Evolutionary conservation across 2,113 vertebrate species (phyloP).

Genomic region (Thymallus thymallus): DNA sequence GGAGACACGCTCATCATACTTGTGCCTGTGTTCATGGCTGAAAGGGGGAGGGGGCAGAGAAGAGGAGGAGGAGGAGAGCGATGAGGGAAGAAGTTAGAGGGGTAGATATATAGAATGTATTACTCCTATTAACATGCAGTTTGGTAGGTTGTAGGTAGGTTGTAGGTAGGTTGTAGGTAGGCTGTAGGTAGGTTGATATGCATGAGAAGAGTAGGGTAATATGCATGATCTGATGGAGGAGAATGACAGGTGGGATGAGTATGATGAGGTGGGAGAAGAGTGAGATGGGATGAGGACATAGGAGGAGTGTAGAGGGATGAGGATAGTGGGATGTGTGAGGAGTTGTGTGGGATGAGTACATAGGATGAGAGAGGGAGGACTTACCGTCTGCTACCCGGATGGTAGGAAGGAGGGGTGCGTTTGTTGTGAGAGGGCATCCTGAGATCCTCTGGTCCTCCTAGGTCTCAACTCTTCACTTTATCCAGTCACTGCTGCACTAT

Average conservation of each 20-base stretch:
- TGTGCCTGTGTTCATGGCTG: slow-evolving; percentile 64
- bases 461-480: not conserved
- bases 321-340: not conserved
- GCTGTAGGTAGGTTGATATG: too few species aligned
- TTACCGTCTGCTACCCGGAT: slow-evolving; percentile 74
- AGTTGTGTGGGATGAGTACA: not conserved
- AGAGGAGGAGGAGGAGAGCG: not conserved
- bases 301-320: not conserved
- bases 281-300: not conserved
- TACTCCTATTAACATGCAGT: not conserved
- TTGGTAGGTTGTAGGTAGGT: not conserved
- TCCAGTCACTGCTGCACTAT: not conserved
- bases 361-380: slow-evolving; percentile 20
- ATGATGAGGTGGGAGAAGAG: too few species aligned
- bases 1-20: slow-evolving; percentile 71
- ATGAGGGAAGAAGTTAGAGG: not conserved
- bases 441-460: slow-evolving; percentile 8
- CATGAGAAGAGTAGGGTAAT: not conserved
- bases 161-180: too few species aligned
- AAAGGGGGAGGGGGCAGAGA: not conserved
- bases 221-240: not conserved
- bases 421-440: slow-evolving; percentile 73
- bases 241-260: not conserved
- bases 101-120: not conserved
- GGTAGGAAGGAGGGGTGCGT: slow-evolving; percentile 71